Evolutionary conservation across 2,888 invertebrate genomes (phyloP).

Genomic region (Andrena hattorfiana): DNA sequence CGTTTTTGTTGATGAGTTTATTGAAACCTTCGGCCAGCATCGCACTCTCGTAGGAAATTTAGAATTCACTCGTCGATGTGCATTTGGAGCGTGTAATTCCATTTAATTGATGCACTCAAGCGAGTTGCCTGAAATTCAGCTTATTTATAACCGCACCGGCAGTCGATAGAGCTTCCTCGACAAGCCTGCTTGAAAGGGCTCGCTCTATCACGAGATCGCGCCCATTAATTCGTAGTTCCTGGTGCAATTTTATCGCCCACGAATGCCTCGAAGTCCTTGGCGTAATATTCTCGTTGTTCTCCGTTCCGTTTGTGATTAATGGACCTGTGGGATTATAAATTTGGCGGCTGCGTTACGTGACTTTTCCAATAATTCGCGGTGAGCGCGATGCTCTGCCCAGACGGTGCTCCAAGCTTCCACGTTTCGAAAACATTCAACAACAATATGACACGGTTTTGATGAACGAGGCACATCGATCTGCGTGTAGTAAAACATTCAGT

Average conservation of each 20-base stretch:
- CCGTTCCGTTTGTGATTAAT: slow-evolving; percentile 7
- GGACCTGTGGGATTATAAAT: slow-evolving; percentile 8
- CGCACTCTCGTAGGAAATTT: too few relatives aligned
- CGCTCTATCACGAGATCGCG: not conserved
- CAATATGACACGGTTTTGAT: not conserved
- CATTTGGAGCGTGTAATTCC: not conserved
- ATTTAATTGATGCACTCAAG: slow-evolving; percentile 31
- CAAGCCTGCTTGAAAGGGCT: not conserved
- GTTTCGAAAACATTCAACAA: too few relatives aligned
- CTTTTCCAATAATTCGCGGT: not conserved
- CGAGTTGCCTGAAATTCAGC: slow-evolving; percentile 20
- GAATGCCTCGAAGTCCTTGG: not conserved
- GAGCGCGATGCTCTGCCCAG: not conserved
- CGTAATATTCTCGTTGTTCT: not conserved
- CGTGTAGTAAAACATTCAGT: too few relatives aligned
- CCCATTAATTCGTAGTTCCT: slow-evolving; percentile 12
- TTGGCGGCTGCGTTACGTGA: not conserved
- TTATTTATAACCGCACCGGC: slow-evolving; percentile 15
- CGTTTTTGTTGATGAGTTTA: too few relatives aligned
- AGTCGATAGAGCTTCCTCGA: not conserved
- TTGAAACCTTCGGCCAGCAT: too few relatives aligned
- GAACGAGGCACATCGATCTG: not conserved
- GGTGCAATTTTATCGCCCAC: not conserved
- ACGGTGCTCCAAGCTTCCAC: too few relatives aligned
- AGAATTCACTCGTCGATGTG: not conserved